These are phyloP conservation scores for Chaetodon trifascialis DNA, from an alignment of 2,113 vertebrate species.

Conservation along the genomic window DNA sequence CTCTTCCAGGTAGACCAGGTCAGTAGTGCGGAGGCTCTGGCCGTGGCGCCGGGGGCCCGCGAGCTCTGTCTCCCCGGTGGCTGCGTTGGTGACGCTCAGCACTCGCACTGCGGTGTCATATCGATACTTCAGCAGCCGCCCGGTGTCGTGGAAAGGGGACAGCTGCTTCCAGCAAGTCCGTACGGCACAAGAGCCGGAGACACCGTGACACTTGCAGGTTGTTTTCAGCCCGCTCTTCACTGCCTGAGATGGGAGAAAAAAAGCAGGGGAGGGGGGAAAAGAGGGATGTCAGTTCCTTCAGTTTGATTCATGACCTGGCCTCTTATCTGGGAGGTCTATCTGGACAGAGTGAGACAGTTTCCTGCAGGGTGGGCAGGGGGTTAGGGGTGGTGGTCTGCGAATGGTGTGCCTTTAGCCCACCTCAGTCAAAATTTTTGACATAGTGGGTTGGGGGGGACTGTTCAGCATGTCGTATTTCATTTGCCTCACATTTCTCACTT, in stretches of 20 bases:
- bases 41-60: conserved; percentile 81
- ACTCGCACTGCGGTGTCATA: conserved; percentile 91
- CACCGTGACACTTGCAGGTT: conserved; percentile 98
- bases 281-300: conserved; percentile 73
- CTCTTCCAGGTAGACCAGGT: conserved; percentile 96
- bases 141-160: conserved; percentile 94
- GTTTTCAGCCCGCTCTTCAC: conserved; percentile 97
- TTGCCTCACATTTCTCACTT: conserved; percentile 73
- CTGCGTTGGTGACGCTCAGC: conserved; percentile 93
- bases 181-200: conserved; percentile 96
- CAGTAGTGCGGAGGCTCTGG: conserved; percentile 85
- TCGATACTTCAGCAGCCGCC: conserved; percentile 91
- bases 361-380: conserved; percentile 63
- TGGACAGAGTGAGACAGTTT: conserved; percentile 69
- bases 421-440: conserved; percentile 67
- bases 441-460: conserved; percentile 76
- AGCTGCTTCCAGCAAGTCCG: conserved; percentile 99
- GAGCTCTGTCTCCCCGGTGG: conserved; percentile 92
- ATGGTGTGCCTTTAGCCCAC: conserved; percentile 51
- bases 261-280: conserved; percentile 4
- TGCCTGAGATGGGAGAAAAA: conserved; percentile 82
- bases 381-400: conserved; percentile 43
- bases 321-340: conserved; percentile 82
- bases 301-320: conserved; percentile 81
- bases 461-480: conserved; percentile 76